A percentile compares a stretch with the other conserved stretches of the same genome.
phyloP scores from a whole-genome alignment of 2,797 vertebrate species.

The Helarctos malayanus region DNA sequence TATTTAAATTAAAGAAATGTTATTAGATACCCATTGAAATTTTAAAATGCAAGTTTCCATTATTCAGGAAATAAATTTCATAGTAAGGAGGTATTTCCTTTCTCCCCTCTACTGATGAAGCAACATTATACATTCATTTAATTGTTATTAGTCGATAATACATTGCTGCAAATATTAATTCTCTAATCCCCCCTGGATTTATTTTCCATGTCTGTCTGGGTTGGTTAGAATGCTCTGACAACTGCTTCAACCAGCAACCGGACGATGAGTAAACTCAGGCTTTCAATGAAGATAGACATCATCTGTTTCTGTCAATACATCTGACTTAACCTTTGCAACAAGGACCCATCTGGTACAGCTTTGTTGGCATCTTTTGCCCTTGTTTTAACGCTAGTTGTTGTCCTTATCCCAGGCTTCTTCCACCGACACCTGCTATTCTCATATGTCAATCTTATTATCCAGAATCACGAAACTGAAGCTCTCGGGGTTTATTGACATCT shows the following conservation, averaged over 20 bases:
- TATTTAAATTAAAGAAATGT: background rate
- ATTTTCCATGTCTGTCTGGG: background rate
- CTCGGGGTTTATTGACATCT: conserved; percentile 93
- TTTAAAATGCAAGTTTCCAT: background rate
- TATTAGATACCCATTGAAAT: background rate
- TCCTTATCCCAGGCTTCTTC: conserved; percentile 88
- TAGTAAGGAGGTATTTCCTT: background rate
- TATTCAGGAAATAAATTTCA: background rate
- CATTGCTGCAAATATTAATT: background rate
- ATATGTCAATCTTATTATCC: conserved; percentile 94
- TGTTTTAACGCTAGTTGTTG: background rate
- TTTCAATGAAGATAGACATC: background rate
- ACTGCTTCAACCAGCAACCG: too few relatives aligned
- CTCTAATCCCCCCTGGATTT: background rate
- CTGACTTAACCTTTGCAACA: background rate
- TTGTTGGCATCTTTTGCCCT: background rate
- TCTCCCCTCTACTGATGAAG: background rate
- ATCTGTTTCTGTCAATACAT: background rate
- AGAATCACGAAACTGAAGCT: conserved; percentile 93
- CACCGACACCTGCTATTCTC: conserved; percentile 91
- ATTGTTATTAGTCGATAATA: background rate
- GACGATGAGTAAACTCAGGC: background rate
- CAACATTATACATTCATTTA: background rate
- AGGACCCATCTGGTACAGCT: accelerated
- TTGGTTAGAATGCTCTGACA: background rate